Conservation (phyloP, 2,113 vertebrate genomes). For the Aphyosemion australe region DNA sequence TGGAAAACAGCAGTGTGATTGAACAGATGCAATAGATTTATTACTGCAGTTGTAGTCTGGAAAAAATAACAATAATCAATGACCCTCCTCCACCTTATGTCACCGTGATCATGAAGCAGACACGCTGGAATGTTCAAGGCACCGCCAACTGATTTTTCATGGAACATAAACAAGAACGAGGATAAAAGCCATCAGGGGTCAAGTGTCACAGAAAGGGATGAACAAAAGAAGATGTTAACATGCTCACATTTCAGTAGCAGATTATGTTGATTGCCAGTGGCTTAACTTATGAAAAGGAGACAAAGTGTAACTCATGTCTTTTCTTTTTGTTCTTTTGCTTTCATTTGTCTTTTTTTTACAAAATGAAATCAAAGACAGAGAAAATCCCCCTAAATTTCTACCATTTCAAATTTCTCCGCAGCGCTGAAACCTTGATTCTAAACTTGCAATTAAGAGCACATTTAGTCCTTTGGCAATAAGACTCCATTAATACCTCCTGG, state of each 20-base stretch:
- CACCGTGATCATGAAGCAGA: slow-evolving; percentile 36
- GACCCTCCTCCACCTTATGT: slow-evolving; percentile 28
- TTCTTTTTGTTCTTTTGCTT: not conserved
- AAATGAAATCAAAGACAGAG: not conserved
- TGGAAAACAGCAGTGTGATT: slow-evolving; percentile 21
- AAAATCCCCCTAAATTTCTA: not conserved
- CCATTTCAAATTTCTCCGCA: not conserved
- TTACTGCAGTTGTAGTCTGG: slow-evolving; percentile 24
- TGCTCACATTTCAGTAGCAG: slow-evolving; percentile 62
- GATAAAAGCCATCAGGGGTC: slow-evolving; percentile 59
- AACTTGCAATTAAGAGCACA: not conserved
- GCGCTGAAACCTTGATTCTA: not conserved
- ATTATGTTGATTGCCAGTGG: slow-evolving; percentile 2
- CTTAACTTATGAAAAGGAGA: not conserved
- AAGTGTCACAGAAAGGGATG: slow-evolving; percentile 56
- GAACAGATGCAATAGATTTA: slow-evolving; percentile 15
- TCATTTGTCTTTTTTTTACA: not conserved
- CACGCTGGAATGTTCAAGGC: slow-evolving; percentile 54
- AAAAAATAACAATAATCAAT: not conserved
- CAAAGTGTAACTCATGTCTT: not conserved
- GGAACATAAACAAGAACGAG: slow-evolving; percentile 55
- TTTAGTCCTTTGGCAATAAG: not conserved
- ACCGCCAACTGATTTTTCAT: slow-evolving; percentile 62
- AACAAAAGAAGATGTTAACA: slow-evolving; percentile 45
- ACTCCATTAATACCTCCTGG: not conserved